Evolutionary conservation across 2,113 vertebrate species (phyloP), one percentile per base, ranked within the genome.

Genomic region (Chaetodon trifascialis): DNA sequence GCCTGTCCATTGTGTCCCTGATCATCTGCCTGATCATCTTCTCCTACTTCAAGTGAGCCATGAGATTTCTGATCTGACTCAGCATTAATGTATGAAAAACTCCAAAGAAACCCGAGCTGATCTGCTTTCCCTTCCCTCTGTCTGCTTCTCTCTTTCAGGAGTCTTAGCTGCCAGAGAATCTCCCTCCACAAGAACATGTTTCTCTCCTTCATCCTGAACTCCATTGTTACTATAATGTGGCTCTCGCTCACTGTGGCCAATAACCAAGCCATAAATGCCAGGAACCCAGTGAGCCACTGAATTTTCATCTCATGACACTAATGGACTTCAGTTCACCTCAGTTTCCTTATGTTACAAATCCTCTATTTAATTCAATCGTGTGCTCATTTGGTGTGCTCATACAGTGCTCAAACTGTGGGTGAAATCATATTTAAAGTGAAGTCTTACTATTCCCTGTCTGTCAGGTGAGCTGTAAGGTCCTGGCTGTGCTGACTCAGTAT

Each of bases 181-280:
- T 95, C 95, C 44, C 94, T 96, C 51, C 96, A 96, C 82, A 96
- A 96, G 90, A 96, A 95, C 91, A 95, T 91, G 89, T 96, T 96
- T 64, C 86, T 95, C 25, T 96, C 95, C 64, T 96, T 95, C 84
- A 95, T 96, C 85, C 77, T 96, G 1, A 95, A 95, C 90, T 96
- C 95, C 46, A 86, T 95, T 6, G 77, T 94, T 46, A 96, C 93
- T 7, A 89, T 96, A 14, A 88, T 92, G 73, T 95, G 86, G 89
- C 93, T 96, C 69, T 87, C 93, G 0, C 25, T 88, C 51, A 80
- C 38, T 4, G 46, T 81, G 42, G 76, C 60, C 76, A 83, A 81
- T 4, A 80, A 82, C 70, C 76, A 93, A 23, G 47, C 83, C 23
- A 81, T 80, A 11, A 76, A 42, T 42, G 19, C 79, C 55, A 93